A percentile compares a stretch with the other conserved stretches of the same genome.
Evolutionary conservation across 2,888 invertebrate genomes (phyloP).

Genomic region (Alloscopus bannaensis): DNA sequence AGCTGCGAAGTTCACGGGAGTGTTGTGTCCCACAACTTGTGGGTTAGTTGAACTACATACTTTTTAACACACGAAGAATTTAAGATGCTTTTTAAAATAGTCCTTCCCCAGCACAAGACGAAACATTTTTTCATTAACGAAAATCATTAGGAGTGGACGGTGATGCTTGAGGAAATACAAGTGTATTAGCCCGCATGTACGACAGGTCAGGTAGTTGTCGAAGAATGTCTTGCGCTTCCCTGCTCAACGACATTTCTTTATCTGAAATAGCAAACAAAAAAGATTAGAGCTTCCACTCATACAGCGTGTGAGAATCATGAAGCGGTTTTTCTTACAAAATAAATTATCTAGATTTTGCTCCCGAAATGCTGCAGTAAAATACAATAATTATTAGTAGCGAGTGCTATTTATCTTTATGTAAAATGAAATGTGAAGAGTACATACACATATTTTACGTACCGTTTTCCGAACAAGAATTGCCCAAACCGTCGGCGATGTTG

Average conservation of each 20-base stretch:
- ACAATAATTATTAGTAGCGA: no score
- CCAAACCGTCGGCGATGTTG: no score
- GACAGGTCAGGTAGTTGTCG: constrained; percentile 70
- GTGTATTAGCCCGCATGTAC: constrained; percentile 70
- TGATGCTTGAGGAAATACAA: constrained; percentile 66
- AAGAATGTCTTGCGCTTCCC: constrained; percentile 70
- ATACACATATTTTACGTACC: no score
- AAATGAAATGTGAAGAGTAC: no score
- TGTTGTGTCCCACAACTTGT: no score
- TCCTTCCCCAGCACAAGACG: no score
- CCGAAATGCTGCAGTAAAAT: constrained; percentile 40
- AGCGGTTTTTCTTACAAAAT: constrained; percentile 40
- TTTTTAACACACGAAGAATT: no score
- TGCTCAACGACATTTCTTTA: constrained; percentile 43
- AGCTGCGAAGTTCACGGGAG: no score
- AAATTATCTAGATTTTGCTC: constrained; percentile 51
- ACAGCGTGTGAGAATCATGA: background rate
- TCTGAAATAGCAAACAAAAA: constrained; percentile 23
- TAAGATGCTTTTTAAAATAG: background rate
- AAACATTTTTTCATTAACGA: constrained; percentile 30
- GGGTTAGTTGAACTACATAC: no score
- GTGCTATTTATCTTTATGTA: no score
- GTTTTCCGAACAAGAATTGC: no score
- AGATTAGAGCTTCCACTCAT: background rate
- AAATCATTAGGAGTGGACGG: constrained; percentile 28